phyloP scores from a whole-genome alignment of 2,113 vertebrate species.

The Trichomycterus rosablanca region DNA sequence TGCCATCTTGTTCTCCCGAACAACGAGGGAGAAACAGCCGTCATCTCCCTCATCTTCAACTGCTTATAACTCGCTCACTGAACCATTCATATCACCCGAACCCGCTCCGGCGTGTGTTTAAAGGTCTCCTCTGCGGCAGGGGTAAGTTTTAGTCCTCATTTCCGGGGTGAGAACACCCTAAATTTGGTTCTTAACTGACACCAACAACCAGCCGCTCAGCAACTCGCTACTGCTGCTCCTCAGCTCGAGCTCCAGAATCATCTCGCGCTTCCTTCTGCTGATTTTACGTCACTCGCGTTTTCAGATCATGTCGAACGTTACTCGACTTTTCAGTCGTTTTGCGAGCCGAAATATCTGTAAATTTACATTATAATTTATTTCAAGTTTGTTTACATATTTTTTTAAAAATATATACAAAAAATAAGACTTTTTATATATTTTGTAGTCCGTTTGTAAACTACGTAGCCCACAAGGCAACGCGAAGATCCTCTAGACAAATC shows the following conservation, averaged over 20 bases:
- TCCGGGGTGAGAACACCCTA: constrained; percentile 9
- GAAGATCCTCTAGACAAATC: too few species aligned
- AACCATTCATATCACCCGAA: constrained; percentile 20
- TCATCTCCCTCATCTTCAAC: constrained; percentile 46
- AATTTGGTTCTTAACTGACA: constrained; percentile 15
- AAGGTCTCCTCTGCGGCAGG: constrained; percentile 10
- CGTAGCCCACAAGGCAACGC: too few species aligned
- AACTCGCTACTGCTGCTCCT: not conserved
- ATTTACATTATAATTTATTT: too few species aligned
- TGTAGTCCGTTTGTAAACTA: too few species aligned
- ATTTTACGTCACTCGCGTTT: not conserved
- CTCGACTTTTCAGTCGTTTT: not conserved
- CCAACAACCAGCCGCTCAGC: not conserved
- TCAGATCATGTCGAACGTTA: not conserved
- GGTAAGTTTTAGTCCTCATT: constrained; percentile 25
- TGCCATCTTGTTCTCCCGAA: constrained; percentile 70
- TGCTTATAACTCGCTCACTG: constrained; percentile 36
- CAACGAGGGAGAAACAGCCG: constrained; percentile 58
- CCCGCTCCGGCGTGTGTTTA: constrained; percentile 17
- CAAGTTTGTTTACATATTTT: too few species aligned
- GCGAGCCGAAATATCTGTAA: too few species aligned
- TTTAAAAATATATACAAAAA: too few species aligned
- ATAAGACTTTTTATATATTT: too few species aligned
- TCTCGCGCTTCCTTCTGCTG: constrained; percentile 9
- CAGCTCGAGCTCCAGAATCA: constrained; percentile 6